Conservation (phyloP, 2,888 invertebrate genomes). For the Cantharis nigra region DNA sequence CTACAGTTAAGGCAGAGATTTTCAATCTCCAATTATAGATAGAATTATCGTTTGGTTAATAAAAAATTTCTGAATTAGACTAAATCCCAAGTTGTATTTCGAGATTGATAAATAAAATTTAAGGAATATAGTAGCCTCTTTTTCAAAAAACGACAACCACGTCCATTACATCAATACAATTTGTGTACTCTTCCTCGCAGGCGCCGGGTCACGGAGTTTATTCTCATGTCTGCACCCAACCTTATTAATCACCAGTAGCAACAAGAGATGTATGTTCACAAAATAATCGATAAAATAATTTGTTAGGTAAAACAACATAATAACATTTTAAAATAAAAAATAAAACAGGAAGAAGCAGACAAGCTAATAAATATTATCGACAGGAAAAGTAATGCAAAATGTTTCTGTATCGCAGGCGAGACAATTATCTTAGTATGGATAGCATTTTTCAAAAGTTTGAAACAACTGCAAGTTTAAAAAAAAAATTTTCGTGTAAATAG, state of each 20-base stretch:
- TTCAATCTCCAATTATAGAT: too few relatives aligned
- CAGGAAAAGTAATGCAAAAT: too few relatives aligned
- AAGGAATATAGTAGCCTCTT: background rate
- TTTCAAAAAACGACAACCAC: background rate
- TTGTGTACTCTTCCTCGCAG: conserved; percentile 17
- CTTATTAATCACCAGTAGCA: conserved; percentile 19
- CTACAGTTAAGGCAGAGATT: too few relatives aligned
- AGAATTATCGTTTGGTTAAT: too few relatives aligned
- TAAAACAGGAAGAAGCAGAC: too few relatives aligned
- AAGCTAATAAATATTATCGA: too few relatives aligned
- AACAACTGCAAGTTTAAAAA: too few relatives aligned
- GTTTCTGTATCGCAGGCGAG: too few relatives aligned
- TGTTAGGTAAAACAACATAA: background rate
- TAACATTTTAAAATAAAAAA: background rate
- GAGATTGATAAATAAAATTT: background rate
- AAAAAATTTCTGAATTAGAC: too few relatives aligned
- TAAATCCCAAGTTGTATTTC: background rate
- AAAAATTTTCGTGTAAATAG: too few relatives aligned
- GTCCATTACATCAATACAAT: conserved; percentile 5
- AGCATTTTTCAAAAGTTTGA: too few relatives aligned
- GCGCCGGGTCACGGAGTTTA: conserved; percentile 23
- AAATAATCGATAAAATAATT: background rate
- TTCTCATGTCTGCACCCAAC: conserved; percentile 18
- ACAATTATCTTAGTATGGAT: too few relatives aligned
- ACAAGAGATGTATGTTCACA: conserved; percentile 4